Percentiles rank a stretch among this genome's conserved stretches.
These are phyloP conservation scores for Lucilia sericata DNA, from an alignment of 1,140 invertebrate genomes.

Conservation along the genomic window DNA sequence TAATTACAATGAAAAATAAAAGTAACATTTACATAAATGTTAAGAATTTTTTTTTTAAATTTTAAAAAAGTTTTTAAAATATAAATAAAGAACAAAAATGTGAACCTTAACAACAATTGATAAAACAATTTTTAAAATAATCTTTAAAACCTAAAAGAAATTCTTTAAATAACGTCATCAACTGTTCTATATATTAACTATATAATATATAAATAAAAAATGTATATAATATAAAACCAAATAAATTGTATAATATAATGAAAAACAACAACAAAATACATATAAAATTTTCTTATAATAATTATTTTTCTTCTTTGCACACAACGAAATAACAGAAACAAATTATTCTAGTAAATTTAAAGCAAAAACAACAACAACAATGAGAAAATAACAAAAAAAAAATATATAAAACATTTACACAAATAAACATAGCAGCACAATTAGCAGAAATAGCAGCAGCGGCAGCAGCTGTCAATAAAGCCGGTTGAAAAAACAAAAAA, in stretches of 20 bases:
- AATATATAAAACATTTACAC: not conserved
- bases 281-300: not conserved
- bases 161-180: constrained; percentile 25
- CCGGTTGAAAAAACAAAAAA: constrained; percentile 24
- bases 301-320: not conserved
- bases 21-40: no score
- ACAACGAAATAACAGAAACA: no score
- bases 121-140: not conserved
- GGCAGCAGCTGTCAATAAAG: constrained; percentile 39
- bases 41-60: no score
- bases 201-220: not conserved
- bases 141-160: not conserved
- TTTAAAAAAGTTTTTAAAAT: not conserved
- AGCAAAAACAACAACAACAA: constrained; percentile 24
- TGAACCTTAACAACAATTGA: not conserved
- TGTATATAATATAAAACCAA: not conserved
- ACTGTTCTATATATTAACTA: not conserved
- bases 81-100: not conserved
- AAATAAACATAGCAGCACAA: constrained; percentile 30
- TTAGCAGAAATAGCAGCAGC: not conserved
- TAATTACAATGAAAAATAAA: no score
- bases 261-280: no score
- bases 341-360: not conserved
- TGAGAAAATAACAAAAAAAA: not conserved
- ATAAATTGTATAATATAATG: constrained; percentile 17